Conservation (phyloP, 2,113 vertebrate genomes). For the Willisornis vidua region DNA sequence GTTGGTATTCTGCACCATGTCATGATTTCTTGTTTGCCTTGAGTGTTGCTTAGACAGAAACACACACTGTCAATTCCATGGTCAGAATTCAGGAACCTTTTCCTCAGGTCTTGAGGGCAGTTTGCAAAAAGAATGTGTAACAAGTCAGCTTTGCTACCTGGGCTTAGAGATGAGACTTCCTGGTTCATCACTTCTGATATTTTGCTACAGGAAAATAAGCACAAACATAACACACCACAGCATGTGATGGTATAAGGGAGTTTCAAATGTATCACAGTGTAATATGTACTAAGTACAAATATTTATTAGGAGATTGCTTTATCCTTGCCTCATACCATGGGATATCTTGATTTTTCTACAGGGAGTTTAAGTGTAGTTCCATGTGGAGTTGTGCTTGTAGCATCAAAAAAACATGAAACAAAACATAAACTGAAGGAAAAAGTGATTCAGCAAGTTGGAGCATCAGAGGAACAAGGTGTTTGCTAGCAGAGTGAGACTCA, state of each 20-base stretch:
- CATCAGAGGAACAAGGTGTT: neutral
- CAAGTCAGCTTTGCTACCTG: neutral
- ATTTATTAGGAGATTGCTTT: neutral
- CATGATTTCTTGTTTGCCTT: neutral
- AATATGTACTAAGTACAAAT: neutral
- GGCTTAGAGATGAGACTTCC: neutral
- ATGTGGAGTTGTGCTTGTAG: neutral
- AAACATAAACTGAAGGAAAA: neutral
- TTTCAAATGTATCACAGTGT: neutral
- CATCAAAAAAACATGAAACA: neutral
- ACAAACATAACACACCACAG: neutral
- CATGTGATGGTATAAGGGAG: neutral
- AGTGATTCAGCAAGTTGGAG: neutral
- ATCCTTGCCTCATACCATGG: neutral
- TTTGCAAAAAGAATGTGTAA: neutral
- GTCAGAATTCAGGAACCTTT: neutral
- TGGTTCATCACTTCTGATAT: neutral
- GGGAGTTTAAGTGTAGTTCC: neutral
- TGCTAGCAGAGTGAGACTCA: neutral
- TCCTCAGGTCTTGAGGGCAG: neutral
- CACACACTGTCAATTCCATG: neutral
- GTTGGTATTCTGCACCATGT: neutral
- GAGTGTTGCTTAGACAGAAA: neutral
- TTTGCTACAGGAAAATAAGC: neutral
- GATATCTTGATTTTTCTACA: neutral